Percentiles rank a stretch among this genome's conserved stretches.
Conservation (phyloP, 2,797 vertebrate genomes). For the Manis pentadactyla region DNA sequence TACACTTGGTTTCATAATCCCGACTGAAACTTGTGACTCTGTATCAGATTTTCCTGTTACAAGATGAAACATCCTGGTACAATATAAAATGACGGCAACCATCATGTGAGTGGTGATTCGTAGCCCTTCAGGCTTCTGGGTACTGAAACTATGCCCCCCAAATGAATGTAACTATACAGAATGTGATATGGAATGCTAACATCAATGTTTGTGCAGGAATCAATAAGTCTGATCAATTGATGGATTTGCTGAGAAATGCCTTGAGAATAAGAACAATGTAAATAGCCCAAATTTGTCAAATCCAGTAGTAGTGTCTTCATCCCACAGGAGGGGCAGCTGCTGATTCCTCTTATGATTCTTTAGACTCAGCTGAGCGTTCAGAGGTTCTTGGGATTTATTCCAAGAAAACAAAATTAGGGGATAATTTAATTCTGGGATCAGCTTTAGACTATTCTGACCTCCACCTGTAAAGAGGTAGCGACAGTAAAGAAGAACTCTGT, state of each 20-base stretch:
- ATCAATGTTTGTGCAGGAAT: not conserved
- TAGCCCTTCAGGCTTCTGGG: not conserved
- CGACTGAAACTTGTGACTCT: not conserved
- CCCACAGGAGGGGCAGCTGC: not conserved
- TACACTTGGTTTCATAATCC: not conserved
- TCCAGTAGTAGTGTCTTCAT: not conserved
- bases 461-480: not conserved
- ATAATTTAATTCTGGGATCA: not conserved
- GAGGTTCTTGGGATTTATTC: not conserved
- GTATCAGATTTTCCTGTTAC: not conserved
- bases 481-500: not conserved
- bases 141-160: not conserved
- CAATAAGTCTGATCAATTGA: not conserved
- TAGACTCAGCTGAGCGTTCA: not conserved
- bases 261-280: not conserved
- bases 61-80: not conserved
- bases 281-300: not conserved
- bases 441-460: not conserved
- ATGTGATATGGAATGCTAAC: not conserved
- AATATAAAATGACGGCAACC: not conserved
- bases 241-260: not conserved
- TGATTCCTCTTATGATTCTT: not conserved
- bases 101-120: too few relatives aligned
- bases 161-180: not conserved
- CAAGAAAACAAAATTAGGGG: not conserved